Evolutionary conservation across 2,113 vertebrate species (phyloP), one percentile per base, ranked within the genome.

Genomic region (Heterotis niloticus): DNA sequence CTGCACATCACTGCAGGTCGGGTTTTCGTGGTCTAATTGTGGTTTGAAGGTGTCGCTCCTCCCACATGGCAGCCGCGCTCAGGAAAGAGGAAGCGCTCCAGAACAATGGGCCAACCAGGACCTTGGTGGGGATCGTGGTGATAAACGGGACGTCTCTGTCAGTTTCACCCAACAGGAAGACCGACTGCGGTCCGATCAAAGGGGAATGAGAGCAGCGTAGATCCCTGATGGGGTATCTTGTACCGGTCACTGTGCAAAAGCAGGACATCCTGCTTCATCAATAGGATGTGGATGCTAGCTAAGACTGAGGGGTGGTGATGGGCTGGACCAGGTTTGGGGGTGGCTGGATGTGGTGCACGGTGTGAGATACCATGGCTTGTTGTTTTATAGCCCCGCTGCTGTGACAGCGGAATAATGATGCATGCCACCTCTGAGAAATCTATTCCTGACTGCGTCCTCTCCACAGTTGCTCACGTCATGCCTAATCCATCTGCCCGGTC

Each of bases 31-130:
- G 60, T 78, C 64, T 74, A 78, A 71, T 80, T 65, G 54, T 78
- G 60, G 72, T 81, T n/a, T 68, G 77, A 78, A 78, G 16, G 5
- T 29, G 65, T 5, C 79, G 65, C 66, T 10, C 74, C 83, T 80
- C 78, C 44, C 24, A 75, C 78, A 78, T 67, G 81, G 78, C 66
- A 78, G 85, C 83, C 81, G 80, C 57, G 29, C 56, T 79, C 88
- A 90, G 91, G 92, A 92, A 92, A 89, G 84, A 90, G 91, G 91
- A 92, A 92, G 86, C 87, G 78, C 85, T 77, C 88, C 89, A 88
- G 90, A 91, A 92, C 82, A 93, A 91, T 88, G 90, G 75, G 80
- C 82, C 81, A 66, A 11, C 18, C 29, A 12, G 18, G 34, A 78
- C 79, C 26, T 17, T 3, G 13, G 66, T 7, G n/a, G n/a, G 16